Percentiles rank a stretch among this genome's conserved stretches.
Conservation (phyloP, 1,140 invertebrate species). For the Drosophila prosaltans region DNA sequence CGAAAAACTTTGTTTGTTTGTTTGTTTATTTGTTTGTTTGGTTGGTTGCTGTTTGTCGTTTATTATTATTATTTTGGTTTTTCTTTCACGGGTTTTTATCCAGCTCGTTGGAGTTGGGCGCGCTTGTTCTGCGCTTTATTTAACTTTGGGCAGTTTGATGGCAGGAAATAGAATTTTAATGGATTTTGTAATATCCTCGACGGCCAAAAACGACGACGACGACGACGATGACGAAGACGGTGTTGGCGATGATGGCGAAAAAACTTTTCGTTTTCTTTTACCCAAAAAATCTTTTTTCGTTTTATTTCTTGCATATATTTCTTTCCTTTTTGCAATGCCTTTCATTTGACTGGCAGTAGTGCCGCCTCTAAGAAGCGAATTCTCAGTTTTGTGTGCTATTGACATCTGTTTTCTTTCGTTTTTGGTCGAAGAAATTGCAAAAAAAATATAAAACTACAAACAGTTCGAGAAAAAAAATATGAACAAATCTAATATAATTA, state of each 20-base stretch:
- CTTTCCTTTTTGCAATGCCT: neutral
- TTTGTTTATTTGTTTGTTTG: slow-evolving; percentile 70
- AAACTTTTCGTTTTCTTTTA: slow-evolving; percentile 59
- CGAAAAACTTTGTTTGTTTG: slow-evolving; percentile 49
- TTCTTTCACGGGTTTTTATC: slow-evolving; percentile 36
- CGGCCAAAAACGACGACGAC: slow-evolving; percentile 33
- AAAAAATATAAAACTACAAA: neutral
- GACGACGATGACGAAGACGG: slow-evolving; percentile 10
- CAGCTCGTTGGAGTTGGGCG: slow-evolving; percentile 33
- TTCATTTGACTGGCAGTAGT: slow-evolving; percentile 16
- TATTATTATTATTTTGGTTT: slow-evolving; percentile 79
- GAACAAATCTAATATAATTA: neutral
- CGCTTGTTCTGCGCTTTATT: slow-evolving; percentile 65
- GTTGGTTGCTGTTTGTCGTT: slow-evolving; percentile 76
- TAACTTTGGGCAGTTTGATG: slow-evolving; percentile 81
- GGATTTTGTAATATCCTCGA: slow-evolving; percentile 76
- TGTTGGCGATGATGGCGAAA: slow-evolving; percentile 1
- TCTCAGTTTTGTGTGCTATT: slow-evolving; percentile 36
- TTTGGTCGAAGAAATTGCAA: slow-evolving; percentile 41
- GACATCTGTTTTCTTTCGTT: slow-evolving; percentile 41
- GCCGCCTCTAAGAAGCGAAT: slow-evolving; percentile 23
- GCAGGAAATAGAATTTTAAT: slow-evolving; percentile 81
- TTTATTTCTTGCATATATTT: slow-evolving; percentile 24
- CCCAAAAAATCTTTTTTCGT: slow-evolving; percentile 37
- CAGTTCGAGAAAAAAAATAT: neutral